Conservation (phyloP, 1,140 invertebrate species). For the Thaumetopoea pityocampa region DNA sequence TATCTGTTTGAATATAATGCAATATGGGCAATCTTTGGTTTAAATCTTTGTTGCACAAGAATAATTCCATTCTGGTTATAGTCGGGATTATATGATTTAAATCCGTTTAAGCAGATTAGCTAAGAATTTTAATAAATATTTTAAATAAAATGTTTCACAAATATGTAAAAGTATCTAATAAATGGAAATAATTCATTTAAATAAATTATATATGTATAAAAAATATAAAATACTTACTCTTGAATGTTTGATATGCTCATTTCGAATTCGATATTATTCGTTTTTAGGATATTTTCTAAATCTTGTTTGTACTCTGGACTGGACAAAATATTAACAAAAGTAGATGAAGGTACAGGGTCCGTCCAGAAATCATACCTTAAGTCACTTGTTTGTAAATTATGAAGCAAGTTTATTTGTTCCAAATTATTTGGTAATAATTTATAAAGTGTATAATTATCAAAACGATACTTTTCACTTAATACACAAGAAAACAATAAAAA, state of each 20-base stretch:
- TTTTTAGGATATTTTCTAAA: slow-evolving; percentile 38
- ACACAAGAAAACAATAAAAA: slow-evolving; percentile 4
- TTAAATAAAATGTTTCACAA: too few species aligned
- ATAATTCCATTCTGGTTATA: too few species aligned
- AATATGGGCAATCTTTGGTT: too few species aligned
- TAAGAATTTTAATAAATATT: too few species aligned
- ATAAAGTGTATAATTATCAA: slow-evolving; percentile 49
- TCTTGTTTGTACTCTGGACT: slow-evolving; percentile 40
- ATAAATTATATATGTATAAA: slow-evolving; percentile 6
- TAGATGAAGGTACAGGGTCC: slow-evolving; percentile 21
- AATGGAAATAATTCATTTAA: too few species aligned
- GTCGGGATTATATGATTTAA: too few species aligned
- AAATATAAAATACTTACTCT: slow-evolving; percentile 42
- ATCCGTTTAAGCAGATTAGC: too few species aligned
- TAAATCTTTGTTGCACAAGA: too few species aligned
- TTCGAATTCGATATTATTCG: slow-evolving; percentile 33
- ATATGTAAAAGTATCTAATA: not conserved
- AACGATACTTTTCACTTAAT: slow-evolving; percentile 36
- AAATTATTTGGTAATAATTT: slow-evolving; percentile 45
- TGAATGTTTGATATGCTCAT: slow-evolving; percentile 47
- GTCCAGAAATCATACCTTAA: slow-evolving; percentile 52
- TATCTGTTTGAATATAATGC: too few species aligned
- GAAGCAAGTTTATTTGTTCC: slow-evolving; percentile 35
- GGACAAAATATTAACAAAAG: slow-evolving; percentile 46
- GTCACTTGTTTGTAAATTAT: slow-evolving; percentile 36